phyloP scores from a whole-genome alignment of 2,888 invertebrate genomes.

The Trichogramma dendrolimi region DNA sequence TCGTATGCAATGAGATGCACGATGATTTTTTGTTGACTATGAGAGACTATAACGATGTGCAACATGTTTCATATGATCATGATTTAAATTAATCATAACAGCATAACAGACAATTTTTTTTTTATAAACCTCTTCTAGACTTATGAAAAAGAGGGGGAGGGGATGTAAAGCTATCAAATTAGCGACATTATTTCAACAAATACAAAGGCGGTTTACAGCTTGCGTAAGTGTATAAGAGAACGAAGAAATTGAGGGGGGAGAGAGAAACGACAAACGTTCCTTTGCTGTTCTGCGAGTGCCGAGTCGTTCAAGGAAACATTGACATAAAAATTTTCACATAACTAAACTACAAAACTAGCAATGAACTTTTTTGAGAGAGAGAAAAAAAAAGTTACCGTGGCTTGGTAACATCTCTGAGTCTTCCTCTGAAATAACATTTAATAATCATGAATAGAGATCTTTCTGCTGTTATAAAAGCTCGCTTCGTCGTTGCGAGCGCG shows the following conservation, averaged over 20 bases:
- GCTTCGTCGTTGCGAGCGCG: too few species aligned
- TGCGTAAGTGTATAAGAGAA: too few species aligned
- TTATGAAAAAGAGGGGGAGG: constrained; percentile 3
- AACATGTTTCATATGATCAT: constrained; percentile 1
- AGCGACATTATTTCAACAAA: too few species aligned
- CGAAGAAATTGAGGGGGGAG: background rate
- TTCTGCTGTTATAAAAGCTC: background rate
- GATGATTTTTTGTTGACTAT: constrained; percentile 8
- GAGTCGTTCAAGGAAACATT: constrained; percentile 19
- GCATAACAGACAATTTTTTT: background rate
- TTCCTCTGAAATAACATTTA: constrained; percentile 50
- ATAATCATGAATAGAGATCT: constrained; percentile 33
- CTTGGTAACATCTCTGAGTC: constrained; percentile 52
- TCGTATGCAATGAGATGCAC: constrained; percentile 5
- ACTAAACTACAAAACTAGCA: constrained; percentile 26
- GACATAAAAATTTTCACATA: constrained; percentile 23
- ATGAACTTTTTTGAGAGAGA: constrained; percentile 30
- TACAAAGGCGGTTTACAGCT: too few species aligned
- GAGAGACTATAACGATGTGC: constrained; percentile 5
- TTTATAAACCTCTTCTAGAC: constrained; percentile 2
- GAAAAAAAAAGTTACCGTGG: constrained; percentile 49
- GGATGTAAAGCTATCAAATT: background rate
- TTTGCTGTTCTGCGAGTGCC: constrained; percentile 20
- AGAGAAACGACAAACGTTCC: constrained; percentile 6
- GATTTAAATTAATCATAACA: constrained; percentile 7